Evolutionary conservation across 2,113 vertebrate genomes (phyloP), one percentile per base, ranked within the genome.

Genomic region (Myrmecophaga tridactyla): DNA sequence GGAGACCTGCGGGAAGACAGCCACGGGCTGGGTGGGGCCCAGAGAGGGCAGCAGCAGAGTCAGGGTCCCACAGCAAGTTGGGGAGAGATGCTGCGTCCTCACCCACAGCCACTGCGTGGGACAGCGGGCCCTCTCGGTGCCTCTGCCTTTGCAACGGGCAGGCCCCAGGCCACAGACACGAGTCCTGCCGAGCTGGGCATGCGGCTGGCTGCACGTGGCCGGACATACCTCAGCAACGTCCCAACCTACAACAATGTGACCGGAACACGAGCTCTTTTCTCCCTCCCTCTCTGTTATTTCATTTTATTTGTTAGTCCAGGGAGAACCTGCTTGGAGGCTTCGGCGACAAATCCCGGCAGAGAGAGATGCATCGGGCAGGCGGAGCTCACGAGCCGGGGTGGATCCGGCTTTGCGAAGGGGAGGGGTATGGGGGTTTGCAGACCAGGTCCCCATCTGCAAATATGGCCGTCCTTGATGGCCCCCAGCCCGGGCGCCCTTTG

Each of bases 121-220:
- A n/a, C n/a, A n/a, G n/a, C n/a, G n/a, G n/a, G n/a, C n/a, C n/a
- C n/a, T n/a, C n/a, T n/a, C n/a, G n/a, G n/a, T n/a, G n/a, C n/a
- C n/a, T n/a, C n/a, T n/a, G n/a, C n/a, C n/a, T n/a, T n/a, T n/a
- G 48, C 23, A 9, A 20, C 18, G 7, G 20, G 67, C 67, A 70
- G 67, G 36, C 17, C 10, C 10, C 18, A 75, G 51, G 48, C 56
- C 58, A 39, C 48, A 25, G 31, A 73, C 41, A 43, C 78, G 41
- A 58, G 14, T n/a, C 43, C 21, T 63, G 4, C 0, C 0, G 41
- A 73, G 31, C 83, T 17, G 69, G 60, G 4, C 75, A 20, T 4
- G 0, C 36, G 5, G 0, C 15, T 0, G 0, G n/a, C n/a, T n/a
- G n/a, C n/a, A 41, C 36, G 4, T 5, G 3, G 43, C 69, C 53